Evolutionary conservation across 2,888 invertebrate species (phyloP).

Genomic region (Osmoderma eremita): DNA sequence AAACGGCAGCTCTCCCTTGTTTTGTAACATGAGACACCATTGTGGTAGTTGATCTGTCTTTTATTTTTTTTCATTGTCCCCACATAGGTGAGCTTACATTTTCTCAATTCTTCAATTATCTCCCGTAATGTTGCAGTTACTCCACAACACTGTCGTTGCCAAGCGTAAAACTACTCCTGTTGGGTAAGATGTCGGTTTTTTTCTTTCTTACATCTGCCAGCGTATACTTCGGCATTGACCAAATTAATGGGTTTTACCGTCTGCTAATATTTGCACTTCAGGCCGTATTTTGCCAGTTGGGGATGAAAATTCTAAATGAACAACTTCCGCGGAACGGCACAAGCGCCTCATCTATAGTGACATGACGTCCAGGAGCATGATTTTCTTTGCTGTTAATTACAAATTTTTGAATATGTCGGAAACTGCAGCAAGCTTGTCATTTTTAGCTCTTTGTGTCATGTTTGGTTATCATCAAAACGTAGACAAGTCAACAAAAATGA

Average conservation of each 20-base stretch:
- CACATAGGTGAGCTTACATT: not conserved
- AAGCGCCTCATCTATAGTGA: too few species aligned
- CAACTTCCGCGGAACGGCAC: too few species aligned
- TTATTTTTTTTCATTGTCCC: conserved; percentile 6
- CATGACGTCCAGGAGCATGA: conserved; percentile 11
- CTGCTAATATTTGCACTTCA: not conserved
- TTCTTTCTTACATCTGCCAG: not conserved
- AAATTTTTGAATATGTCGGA: conserved; percentile 20
- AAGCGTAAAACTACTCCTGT: too few species aligned
- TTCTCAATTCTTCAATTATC: not conserved
- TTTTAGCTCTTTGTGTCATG: conserved; percentile 6
- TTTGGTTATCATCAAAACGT: too few species aligned
- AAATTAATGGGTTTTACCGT: not conserved
- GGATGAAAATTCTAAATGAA: too few species aligned
- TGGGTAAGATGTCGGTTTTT: not conserved
- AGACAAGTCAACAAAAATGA: too few species aligned
- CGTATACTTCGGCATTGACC: not conserved
- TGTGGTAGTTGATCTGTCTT: not conserved
- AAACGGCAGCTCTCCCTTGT: conserved; percentile 43
- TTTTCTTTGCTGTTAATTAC: conserved; percentile 39
- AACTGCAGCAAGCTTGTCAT: too few species aligned
- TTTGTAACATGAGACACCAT: conserved; percentile 46
- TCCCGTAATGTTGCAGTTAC: too few species aligned
- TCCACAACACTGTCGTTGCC: too few species aligned
- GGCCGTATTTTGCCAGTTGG: too few species aligned